Base-by-base conservation (phyloP, 2,113 vertebrate species). In the Neolamprologus cancellatus region DNA sequence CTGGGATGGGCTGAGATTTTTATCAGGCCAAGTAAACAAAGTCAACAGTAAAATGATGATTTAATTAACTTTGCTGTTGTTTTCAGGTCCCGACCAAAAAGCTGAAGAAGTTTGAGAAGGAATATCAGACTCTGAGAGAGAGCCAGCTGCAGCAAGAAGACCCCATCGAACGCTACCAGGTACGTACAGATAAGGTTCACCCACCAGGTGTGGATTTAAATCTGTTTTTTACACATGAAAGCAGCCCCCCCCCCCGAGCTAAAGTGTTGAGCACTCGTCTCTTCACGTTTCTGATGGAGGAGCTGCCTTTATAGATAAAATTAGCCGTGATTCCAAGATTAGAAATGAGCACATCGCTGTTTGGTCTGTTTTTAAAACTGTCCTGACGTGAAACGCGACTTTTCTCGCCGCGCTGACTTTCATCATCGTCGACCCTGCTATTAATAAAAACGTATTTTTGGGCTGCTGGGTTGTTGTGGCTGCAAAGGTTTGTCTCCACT, bases 61-160 rank as follows among this genome's bases (percentile, higher is more conserved):
- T 74, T 46, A 28, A 4, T 46, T 23, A 41, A 23, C 46, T 36
- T 34, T 3, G 12, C 9, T 18, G 69, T 10, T 80, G 8, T 69
- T 92, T 88, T 44, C 93, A 99, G 99, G 98, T 99, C 86, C 98
- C 99, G 57, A 98, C 97, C 25, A 99, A 99, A 95, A 99, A 99
- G 94, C 96, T 99, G 89, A 99, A 99, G 97, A 99, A 99, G 96
- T 99, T 99, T 97, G 98, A 99, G 94, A 98, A 97, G 95, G 98
- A 99, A 78, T 99, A 99, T 93, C 98, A 98, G 92, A 95, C 97
- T 0, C 96, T 98, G 96, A 96, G 97, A 80, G 99, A 99, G 95
- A 98, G 96, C 54, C 99, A 99, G 94, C 96, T 99, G 52, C 98
- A 99, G 28, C 98, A 99, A 93, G 99, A 99, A 41, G 99, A 99